phyloP scores from a whole-genome alignment of 2,888 invertebrate species.

The Euplagia quadripunctaria region DNA sequence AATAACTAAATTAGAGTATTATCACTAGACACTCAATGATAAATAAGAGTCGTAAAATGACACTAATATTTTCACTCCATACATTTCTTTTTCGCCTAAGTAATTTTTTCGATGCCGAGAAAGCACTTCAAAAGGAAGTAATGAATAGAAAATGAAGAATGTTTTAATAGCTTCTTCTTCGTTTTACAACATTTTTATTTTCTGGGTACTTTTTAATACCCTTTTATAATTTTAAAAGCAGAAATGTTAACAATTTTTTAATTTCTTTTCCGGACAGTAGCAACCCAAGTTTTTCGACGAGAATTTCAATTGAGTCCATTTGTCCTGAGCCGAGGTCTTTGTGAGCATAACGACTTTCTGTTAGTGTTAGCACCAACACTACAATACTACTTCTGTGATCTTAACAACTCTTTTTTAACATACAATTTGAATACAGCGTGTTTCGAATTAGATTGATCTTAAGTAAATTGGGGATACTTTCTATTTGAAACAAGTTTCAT shows the following conservation, averaged over 20 bases:
- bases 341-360: conserved; percentile 35
- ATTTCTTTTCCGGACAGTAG: conserved; percentile 49
- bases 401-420: background rate
- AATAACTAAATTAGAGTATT: background rate
- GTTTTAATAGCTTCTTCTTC: conserved; percentile 52
- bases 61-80: background rate
- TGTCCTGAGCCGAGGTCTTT: conserved; percentile 30
- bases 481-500: no score
- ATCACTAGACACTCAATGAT: background rate
- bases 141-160: conserved; percentile 51
- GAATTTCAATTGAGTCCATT: conserved; percentile 57
- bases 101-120: conserved; percentile 36
- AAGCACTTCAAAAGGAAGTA: conserved; percentile 48
- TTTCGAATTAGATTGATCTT: no score
- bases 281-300: conserved; percentile 31
- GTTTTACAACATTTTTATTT: conserved; percentile 50
- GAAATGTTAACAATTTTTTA: conserved; percentile 49
- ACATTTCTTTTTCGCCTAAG: conserved; percentile 26
- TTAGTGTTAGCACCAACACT: conserved; percentile 17
- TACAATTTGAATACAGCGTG: no score
- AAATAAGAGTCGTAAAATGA: background rate
- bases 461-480: no score
- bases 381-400: background rate
- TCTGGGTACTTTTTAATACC: conserved; percentile 34
- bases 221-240: conserved; percentile 44